These are phyloP conservation scores for Takifugu flavidus DNA, from an alignment of 2,113 vertebrate species.

Conservation along the genomic window DNA sequence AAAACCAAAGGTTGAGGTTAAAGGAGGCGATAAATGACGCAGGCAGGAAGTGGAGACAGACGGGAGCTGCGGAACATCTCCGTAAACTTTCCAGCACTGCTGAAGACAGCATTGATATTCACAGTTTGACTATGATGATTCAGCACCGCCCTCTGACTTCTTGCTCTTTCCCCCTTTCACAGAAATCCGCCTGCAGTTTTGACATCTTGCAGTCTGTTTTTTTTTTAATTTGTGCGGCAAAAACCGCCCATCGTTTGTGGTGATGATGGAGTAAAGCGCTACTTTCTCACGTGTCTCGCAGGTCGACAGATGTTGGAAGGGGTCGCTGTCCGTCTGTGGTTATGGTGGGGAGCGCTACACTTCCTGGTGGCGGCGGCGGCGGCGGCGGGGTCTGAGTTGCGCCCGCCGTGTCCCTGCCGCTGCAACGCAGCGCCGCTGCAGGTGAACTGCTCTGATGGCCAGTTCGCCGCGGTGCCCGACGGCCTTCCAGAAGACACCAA, in stretches of 20 bases:
- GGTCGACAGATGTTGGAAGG: slow-evolving; percentile 70
- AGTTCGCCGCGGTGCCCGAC: slow-evolving; percentile 67
- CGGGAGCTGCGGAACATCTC: neutral
- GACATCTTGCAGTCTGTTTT: too few species aligned
- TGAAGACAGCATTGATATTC: neutral
- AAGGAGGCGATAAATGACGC: neutral
- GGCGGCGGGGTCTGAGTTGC: slow-evolving; percentile 39
- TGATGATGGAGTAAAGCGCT: too few species aligned
- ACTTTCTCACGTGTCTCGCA: slow-evolving; percentile 33
- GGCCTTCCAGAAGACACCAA: slow-evolving; percentile 66
- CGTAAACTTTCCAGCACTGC: neutral
- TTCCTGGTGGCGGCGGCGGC: slow-evolving; percentile 51
- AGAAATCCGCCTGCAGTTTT: too few species aligned
- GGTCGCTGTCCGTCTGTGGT: slow-evolving; percentile 42
- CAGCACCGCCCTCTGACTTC: slow-evolving; percentile 8
- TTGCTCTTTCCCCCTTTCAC: slow-evolving; percentile 2
- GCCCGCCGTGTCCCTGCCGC: slow-evolving; percentile 76
- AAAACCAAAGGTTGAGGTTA: too few species aligned
- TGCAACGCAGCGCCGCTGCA: slow-evolving; percentile 66
- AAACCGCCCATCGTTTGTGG: too few species aligned
- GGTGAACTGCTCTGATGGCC: slow-evolving; percentile 75
- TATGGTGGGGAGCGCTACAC: slow-evolving; percentile 61
- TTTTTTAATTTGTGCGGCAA: too few species aligned
- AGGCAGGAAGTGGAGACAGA: neutral
- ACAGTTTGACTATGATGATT: slow-evolving; percentile 10